Base-by-base conservation (phyloP, 2,888 invertebrate genomes). In the Hypomecis punctinalis region DNA sequence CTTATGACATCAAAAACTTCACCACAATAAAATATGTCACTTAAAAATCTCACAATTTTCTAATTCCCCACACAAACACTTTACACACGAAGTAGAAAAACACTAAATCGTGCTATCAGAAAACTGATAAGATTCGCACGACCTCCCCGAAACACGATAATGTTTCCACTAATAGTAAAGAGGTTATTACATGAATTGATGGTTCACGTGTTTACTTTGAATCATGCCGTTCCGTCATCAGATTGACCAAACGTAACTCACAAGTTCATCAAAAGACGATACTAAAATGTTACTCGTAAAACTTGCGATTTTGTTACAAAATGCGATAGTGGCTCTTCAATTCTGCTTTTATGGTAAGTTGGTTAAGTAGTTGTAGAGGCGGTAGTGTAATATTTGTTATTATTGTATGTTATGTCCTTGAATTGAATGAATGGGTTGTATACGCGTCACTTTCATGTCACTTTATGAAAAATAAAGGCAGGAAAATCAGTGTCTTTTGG, bases 121-220 rank as follows among this genome's bases (percentile, higher is more conserved):
- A 10, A 33, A 7, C 2, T 23, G 52, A 52, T 52, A 52, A 40
- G 52, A 40, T 52, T 36, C 11, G 37, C 48, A 55, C 56, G 56
- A 40, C 47, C 47, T 56, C 37, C 13, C 39, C 36, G 37, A 47
- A 39, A 23, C 56, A 33, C 39, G 56, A 47, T 56, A 56, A 47
- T 33, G 13, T 7, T 39, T 37, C 47, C 23, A 56, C 56, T 56
- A 47, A 23, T 4, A 39, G 37, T 35, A 48, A 48, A 23, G 8
- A 47, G 39, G 46, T 47, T 33, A 43, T 23, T 23, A 23, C 23
- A 23, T 23, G 23, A 23, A 7, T 35, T 10, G 42, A 33, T 33
- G 11, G 43, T 43, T 54, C 54, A 53, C 23, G 23, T 13, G 42
- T 8, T 23, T 47, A 39, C 40, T 37, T 47, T 39, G 39, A 40